Percentiles rank a stretch among this genome's conserved stretches.
phyloP scores from a whole-genome alignment of 2,888 invertebrate species.

The Cabera pusaria region DNA sequence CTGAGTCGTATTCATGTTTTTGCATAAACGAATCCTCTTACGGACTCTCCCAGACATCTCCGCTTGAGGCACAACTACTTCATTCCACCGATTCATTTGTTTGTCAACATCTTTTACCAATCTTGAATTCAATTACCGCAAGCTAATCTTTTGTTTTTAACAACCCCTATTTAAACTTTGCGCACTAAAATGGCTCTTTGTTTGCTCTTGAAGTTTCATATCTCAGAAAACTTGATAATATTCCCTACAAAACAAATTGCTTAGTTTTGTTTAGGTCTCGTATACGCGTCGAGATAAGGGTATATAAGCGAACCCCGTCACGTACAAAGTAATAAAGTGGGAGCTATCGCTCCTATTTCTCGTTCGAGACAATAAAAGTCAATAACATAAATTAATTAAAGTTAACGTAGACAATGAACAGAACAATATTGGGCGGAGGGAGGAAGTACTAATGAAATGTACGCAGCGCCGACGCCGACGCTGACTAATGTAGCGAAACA shows the following conservation, averaged over 20 bases:
- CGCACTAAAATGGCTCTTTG: slow-evolving; percentile 15
- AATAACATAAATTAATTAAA: slow-evolving; percentile 71
- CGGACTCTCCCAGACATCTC: slow-evolving; percentile 2
- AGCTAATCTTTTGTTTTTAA: slow-evolving; percentile 22
- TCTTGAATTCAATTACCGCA: slow-evolving; percentile 21
- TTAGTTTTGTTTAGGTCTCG: slow-evolving; percentile 5
- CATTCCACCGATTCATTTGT: slow-evolving; percentile 12
- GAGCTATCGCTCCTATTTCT: slow-evolving; percentile 30
- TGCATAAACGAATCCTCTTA: neutral
- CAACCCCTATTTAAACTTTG: slow-evolving; percentile 19
- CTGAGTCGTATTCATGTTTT: slow-evolving; percentile 5
- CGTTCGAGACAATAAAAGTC: slow-evolving; percentile 46
- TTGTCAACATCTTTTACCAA: slow-evolving; percentile 11
- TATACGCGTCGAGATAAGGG: neutral
- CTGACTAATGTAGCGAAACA: slow-evolving; percentile 71
- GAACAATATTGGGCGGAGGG: slow-evolving; percentile 59
- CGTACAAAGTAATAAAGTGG: slow-evolving; percentile 22
- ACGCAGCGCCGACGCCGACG: slow-evolving; percentile 49
- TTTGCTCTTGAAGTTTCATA: slow-evolving; percentile 27
- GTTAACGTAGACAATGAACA: slow-evolving; percentile 63
- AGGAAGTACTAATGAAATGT: slow-evolving; percentile 73
- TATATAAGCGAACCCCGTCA: slow-evolving; percentile 9
- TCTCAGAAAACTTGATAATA: slow-evolving; percentile 25
- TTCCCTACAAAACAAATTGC: slow-evolving; percentile 20
- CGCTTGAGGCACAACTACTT: slow-evolving; percentile 7